phyloP scores from a whole-genome alignment of 2,888 invertebrate genomes.

The Callyntrura guangdongensis region DNA sequence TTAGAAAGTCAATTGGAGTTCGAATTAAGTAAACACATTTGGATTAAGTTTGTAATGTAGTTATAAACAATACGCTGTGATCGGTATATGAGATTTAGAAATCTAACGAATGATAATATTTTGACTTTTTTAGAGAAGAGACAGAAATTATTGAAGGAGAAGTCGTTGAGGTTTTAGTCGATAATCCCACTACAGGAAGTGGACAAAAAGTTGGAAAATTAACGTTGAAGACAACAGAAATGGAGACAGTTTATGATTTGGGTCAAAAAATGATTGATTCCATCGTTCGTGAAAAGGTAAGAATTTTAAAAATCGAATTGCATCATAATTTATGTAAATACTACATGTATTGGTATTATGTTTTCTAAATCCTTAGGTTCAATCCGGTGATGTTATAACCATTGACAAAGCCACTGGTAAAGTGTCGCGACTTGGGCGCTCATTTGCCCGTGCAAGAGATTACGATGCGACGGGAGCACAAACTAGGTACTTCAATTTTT shows the following conservation, averaged over 20 bases:
- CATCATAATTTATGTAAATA: too few relatives aligned
- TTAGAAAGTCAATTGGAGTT: slow-evolving; percentile 98
- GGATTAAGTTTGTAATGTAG: too few relatives aligned
- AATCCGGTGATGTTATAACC: slow-evolving; percentile 98
- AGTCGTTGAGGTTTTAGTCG: slow-evolving; percentile 98
- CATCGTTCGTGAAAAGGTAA: slow-evolving; percentile 96
- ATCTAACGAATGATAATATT: not conserved
- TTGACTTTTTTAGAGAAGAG: slow-evolving; percentile 92
- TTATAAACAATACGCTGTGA: too few relatives aligned
- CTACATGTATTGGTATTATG: too few relatives aligned
- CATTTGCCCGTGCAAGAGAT: slow-evolving; percentile 98
- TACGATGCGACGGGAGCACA: slow-evolving; percentile 97
- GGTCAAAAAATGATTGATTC: slow-evolving; percentile 99
- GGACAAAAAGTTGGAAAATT: slow-evolving; percentile 96
- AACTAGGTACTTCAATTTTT: slow-evolving; percentile 85
- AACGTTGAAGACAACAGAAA: slow-evolving; percentile 99
- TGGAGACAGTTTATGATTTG: slow-evolving; percentile 99
- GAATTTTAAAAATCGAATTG: too few relatives aligned
- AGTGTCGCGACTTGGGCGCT: slow-evolving; percentile 95
- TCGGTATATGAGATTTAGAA: not conserved
- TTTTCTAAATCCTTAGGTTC: slow-evolving; percentile 88
- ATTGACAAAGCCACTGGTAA: slow-evolving; percentile 99
- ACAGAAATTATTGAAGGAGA: slow-evolving; percentile 99
- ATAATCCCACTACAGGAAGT: slow-evolving; percentile 96
- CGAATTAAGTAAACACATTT: slow-evolving; percentile 91